Base-by-base conservation (phyloP, 2,113 vertebrate genomes). In the Pachyramphus minor region DNA sequence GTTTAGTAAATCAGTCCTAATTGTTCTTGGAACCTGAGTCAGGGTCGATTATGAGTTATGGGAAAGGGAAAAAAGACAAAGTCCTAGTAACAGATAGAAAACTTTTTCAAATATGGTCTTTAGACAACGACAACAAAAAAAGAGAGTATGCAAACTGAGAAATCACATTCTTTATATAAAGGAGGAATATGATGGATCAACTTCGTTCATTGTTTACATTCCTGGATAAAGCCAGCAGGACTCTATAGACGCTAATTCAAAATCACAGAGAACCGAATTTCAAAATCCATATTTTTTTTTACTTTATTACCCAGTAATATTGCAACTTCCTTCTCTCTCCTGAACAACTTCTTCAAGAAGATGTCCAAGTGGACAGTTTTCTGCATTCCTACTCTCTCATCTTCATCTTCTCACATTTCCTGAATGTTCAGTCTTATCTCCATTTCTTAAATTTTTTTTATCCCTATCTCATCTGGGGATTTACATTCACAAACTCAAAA, bases 41-140 rank as follows among this genome's bases (percentile, higher is more conserved):
- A 52, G 55, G 21, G 72, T 41, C 22, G 24, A 19, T 31, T 55
- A 35, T 73, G 69, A 96, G 50, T 88, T 90, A 97, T 60, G 45
- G 76, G 91, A 94, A 94, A 95, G 41, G 58, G 59, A 72, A 91
- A 75, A 96, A 82, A 80, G 39, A 69, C 49, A 73, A 90, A 83
- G 67, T 88, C 53, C n/a, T 55, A 59, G 35, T 78, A 89, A 72
- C 39, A 95, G 85, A 80, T 21, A 89, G 76, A 87, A 90, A 97
- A 85, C 52, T 68, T 20, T 83, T 94, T 93, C 62, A 93, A 90
- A 79, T 56, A 35, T 1, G 12, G 41, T 71, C 78, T 93, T 84
- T 55, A 79, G 69, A 9, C 49, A 50, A 27, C 14, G 24, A 24
- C 22, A 37, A 25, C 33, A 76, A 49, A 30, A 64, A 17, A 13